Conservation (phyloP, 2,113 vertebrate species). For the Mustela lutreola region DNA sequence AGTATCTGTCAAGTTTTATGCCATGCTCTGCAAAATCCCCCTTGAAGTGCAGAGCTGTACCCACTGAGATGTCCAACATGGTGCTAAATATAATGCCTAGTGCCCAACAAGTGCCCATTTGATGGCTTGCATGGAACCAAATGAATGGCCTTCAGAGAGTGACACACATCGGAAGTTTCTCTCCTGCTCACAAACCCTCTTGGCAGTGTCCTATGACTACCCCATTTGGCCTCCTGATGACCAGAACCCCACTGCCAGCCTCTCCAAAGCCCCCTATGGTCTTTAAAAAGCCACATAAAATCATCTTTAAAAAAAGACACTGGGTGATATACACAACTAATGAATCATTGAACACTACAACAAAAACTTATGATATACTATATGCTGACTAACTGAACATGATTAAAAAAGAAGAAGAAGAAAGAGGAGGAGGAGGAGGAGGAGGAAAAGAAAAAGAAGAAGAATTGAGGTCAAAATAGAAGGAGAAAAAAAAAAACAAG, state of each 20-base stretch:
- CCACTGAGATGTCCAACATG: not conserved
- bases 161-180: not conserved
- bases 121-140: not conserved
- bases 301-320: not conserved
- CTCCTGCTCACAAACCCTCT: not conserved
- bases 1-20: not conserved
- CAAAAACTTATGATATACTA: not conserved
- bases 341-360: not conserved
- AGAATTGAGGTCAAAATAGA: too few species aligned
- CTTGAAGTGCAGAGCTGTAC: not conserved
- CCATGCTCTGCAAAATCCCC: not conserved
- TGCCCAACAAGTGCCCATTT: not conserved
- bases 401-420: not conserved
- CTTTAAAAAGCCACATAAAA: not conserved
- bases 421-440: too few species aligned
- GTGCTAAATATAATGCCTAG: not conserved
- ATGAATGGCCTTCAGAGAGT: not conserved
- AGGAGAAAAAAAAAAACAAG: not conserved
- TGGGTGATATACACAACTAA: not conserved
- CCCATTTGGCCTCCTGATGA: not conserved
- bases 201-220: not conserved
- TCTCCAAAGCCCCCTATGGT: not conserved
- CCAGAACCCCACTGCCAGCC: not conserved
- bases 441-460: too few species aligned
- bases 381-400: not conserved